Evolutionary conservation across 2,113 vertebrate genomes (phyloP).

Genomic region (Chascanopsetta lugubris): DNA sequence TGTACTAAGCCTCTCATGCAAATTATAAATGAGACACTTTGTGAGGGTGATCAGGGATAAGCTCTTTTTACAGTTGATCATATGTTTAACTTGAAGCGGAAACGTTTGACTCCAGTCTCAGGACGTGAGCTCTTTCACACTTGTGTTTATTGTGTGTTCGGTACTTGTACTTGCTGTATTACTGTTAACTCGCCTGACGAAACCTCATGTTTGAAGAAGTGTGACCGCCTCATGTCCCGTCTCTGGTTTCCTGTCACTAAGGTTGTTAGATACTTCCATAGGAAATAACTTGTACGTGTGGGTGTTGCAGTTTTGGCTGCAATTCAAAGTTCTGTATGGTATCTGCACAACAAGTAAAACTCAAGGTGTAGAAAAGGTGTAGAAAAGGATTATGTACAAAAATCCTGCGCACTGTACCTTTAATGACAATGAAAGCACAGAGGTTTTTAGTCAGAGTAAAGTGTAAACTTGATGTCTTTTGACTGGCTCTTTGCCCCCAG

Average conservation of each 20-base stretch:
- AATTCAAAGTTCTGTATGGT: too few species aligned
- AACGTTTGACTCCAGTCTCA: neutral
- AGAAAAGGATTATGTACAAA: too few species aligned
- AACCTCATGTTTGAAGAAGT: neutral
- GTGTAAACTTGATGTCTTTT: too few species aligned
- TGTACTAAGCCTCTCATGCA: too few species aligned
- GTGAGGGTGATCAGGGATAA: too few species aligned
- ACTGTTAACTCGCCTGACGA: neutral
- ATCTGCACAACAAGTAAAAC: neutral
- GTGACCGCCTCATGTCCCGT: neutral
- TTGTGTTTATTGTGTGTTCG: too few species aligned
- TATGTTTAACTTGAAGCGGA: neutral
- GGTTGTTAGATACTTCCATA: slow-evolving; percentile 7
- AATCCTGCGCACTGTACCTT: too few species aligned
- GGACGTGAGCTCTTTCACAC: neutral
- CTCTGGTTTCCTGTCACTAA: slow-evolving; percentile 47
- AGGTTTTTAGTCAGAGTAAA: too few species aligned
- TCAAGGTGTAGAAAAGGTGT: too few species aligned
- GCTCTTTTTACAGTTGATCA: neutral
- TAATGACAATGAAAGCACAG: too few species aligned
- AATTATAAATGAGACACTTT: too few species aligned
- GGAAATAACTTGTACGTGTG: slow-evolving; percentile 1
- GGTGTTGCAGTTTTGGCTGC: neutral
- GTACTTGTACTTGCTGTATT: neutral
- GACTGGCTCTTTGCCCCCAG: too few species aligned